Base-by-base conservation (phyloP, 2,888 invertebrate species). In the Melinaea marsaeus region DNA sequence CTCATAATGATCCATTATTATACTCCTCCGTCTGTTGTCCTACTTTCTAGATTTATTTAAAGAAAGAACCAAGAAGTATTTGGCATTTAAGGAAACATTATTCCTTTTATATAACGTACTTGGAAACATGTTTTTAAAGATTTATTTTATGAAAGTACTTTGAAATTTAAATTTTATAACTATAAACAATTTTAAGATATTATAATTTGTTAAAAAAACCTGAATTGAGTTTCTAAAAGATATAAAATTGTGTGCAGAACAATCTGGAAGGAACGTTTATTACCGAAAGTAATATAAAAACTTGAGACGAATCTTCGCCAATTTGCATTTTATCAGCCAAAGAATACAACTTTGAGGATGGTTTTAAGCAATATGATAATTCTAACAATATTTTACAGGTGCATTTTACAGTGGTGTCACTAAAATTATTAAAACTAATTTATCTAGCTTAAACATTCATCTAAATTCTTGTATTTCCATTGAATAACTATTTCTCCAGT, bases 311-410 rank as follows among this genome's bases (percentile, higher is more conserved):
- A 87, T 88, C 85, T 85, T 80, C 72, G 79, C 68, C 74, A 85
- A 88, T 88, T 88, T 88, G 86, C 88, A 88, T 88, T 87, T 88
- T 88, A 88, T 88, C 88, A 83, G 85, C 82, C 77, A 76, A 80
- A 81, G 86, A 85, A 84, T 83, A 85, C 84, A 85, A 87, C 85
- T 84, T 71, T 66, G 70, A 56, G 83, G 78, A 76, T 59, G 76
- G 76, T 11, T 33, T 62, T 74, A 74, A 70, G 72, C 76, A 77
- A 33, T 51, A 48, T n/a, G 33, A 56, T 37, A 35, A 56, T 35
- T 57, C 33, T 45, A 62, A 54, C 13, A 33, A 42, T 51, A 51
- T 32, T 51, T 51, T 3, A 32, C 32, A 51, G 32, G 32, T 51
- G 11, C 9, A 7, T 11, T 9, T 51, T 32, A 9, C 32, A 51